These are phyloP conservation scores for Vulpes lagopus DNA, from an alignment of 2,113 vertebrate species.

Conservation along the genomic window DNA sequence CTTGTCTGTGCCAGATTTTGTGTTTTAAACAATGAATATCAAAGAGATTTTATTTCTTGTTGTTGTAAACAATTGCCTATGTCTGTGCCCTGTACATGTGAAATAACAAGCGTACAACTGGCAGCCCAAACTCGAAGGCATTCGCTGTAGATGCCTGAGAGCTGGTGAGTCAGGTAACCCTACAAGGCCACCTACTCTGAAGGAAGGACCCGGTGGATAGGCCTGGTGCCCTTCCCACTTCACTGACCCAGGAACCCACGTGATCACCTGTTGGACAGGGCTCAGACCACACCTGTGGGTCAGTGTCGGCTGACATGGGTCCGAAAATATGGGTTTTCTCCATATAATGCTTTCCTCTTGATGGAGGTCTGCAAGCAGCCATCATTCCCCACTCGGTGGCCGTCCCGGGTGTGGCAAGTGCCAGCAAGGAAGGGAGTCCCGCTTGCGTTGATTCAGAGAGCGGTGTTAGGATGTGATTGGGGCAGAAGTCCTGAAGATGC, in stretches of 20 bases:
- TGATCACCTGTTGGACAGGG: neutral
- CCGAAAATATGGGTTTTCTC: fast-evolving
- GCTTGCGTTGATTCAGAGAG: fast-evolving
- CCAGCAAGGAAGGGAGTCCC: fast-evolving
- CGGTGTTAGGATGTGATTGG: fast-evolving
- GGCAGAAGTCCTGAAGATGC: neutral
- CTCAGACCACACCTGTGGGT: fast-evolving
- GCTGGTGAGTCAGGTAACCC: neutral
- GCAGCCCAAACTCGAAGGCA: neutral
- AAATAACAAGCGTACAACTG: neutral
- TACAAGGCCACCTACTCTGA: neutral
- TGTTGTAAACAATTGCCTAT: neutral
- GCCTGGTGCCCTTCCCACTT: neutral
- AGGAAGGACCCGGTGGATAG: neutral
- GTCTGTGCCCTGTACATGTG: neutral
- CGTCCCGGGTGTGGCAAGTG: too few relatives aligned
- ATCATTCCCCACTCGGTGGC: fast-evolving
- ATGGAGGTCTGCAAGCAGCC: neutral
- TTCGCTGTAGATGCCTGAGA: neutral
- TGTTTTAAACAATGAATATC: too few relatives aligned
- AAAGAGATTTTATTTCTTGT: neutral
- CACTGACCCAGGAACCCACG: fast-evolving
- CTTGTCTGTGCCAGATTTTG: too few relatives aligned
- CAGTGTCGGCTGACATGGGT: fast-evolving
- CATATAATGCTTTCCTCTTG: fast-evolving